A percentile compares a stretch with the other conserved stretches of the same genome.
phyloP scores from a whole-genome alignment of 2,113 vertebrate genomes.

The Brachyhypopomus gauderio region DNA sequence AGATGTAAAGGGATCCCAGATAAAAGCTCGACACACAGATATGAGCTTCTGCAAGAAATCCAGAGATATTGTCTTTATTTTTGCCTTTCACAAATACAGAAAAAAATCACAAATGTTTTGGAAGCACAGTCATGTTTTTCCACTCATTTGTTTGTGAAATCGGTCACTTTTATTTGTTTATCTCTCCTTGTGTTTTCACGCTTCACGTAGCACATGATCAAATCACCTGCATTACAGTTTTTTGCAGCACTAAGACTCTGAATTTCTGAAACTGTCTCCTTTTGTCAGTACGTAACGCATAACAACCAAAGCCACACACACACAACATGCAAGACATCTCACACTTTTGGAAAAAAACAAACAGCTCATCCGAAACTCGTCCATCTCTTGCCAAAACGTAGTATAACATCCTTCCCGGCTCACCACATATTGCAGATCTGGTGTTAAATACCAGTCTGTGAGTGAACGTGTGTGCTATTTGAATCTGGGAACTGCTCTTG shows the following conservation, averaged over 20 bases:
- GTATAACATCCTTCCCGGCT: background rate
- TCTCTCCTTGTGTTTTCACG: background rate
- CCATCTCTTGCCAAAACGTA: background rate
- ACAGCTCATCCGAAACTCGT: too few species aligned
- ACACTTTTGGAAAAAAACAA: too few species aligned
- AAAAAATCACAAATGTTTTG: background rate
- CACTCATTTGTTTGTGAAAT: background rate
- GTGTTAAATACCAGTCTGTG: background rate
- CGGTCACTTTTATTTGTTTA: background rate
- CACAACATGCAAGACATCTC: too few species aligned
- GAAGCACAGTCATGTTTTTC: background rate
- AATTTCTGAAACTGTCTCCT: too few species aligned
- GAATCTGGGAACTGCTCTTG: background rate
- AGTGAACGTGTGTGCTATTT: background rate
- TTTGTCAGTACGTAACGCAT: too few species aligned
- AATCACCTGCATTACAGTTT: background rate
- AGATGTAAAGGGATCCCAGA: background rate
- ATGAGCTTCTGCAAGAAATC: background rate
- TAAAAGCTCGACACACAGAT: background rate
- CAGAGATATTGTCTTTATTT: constrained; percentile 1
- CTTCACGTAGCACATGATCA: background rate
- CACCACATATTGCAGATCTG: background rate
- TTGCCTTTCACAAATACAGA: background rate
- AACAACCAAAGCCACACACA: too few species aligned
- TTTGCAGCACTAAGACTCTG: too few species aligned